Base-by-base conservation (phyloP, 2,797 vertebrate genomes). In the Odontamblyopus rebecca region DNA sequence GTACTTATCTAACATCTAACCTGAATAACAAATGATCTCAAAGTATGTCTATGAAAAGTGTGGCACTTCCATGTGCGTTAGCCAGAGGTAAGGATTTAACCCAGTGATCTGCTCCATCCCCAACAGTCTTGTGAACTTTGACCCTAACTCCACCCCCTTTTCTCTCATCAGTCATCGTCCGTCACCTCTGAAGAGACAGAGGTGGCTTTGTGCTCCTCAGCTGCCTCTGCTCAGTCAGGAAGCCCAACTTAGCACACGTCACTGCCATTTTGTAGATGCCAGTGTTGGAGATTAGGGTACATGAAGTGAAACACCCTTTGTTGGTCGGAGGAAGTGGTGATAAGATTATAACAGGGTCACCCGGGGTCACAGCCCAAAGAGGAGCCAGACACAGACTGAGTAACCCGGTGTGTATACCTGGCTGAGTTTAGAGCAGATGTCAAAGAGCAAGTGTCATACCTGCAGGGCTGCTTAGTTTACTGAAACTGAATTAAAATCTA, bases 101-200 rank as follows among this genome's bases (percentile, higher is more conserved):
- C 67, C 27, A 29, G 69, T 69, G 64, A 41, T 69, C 72, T 61
- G 71, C 60, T 69, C 84, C 70, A 85, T 56, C 80, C 38, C 41
- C 6, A 29, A 72, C 74, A 74, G 61, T 71, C 68, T 69, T 2
- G 15, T 69, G 70, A 89, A 84, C 88, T 88, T 75, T 87, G 86
- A 91, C 82, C 85, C 66, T 62, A 16, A 90, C 82, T 85, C 68
- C 69, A 7, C 54, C 71, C 41, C 38, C 48, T 68, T 70, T 67
- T 61, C 79, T 68, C 71, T 83, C 89, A 88, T 91, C 89, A 81
- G 87, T 92, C 91, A 89, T 91, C 85, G 27, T 90, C 88, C 85
- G 83, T 92, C 88, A 89, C 71, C 65, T 64, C 51, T 51, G 60
- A 48, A 75, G 77, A 85, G 78, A 90, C 87, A 89, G 85, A 78